Base-by-base conservation (phyloP, 2,888 invertebrate genomes). In the Alloplasta piceator region DNA sequence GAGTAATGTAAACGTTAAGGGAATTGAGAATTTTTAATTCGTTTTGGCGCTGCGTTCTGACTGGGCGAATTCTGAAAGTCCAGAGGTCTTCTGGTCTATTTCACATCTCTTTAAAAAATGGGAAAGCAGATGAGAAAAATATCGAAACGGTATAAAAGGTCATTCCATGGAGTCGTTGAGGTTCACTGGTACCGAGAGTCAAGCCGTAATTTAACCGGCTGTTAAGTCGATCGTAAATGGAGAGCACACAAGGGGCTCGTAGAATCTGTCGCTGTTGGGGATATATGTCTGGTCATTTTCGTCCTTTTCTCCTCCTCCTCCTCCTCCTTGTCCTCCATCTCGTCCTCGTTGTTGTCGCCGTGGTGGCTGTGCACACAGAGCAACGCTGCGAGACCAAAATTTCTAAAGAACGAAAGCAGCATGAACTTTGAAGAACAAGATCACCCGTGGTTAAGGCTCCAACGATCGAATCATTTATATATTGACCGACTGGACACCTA, bases 141-240 rank as follows among this genome's bases (percentile, higher is more conserved):
- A 55, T 52, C 41, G 16, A 48, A 68, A 48, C 6, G 10, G 52
- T 67, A 71, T 78, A 50, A 80, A 67, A 73, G 84, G 82, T 84
- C 77, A 76, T 66, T 76, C 46, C 80, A 43, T 46, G 66, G 75
- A 84, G 81, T 81, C 80, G 60, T 63, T 66, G 61, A 41, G 68
- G 64, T 83, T 82, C 77, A 74, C 52, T 61, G 76, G 74, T 79
- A 73, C 64, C 46, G 26, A 48, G 63, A 56, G 58, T 80, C 82
- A 79, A 84, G 74, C 86, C 86, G 87, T 88, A 88, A 87, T 88
- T 88, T 87, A 87, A 86, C 86, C 83, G 87, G 84, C 85, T 84
- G 88, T 88, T 87, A 87, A 87, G 87, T 82, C 85, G 87, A 85
- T 88, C 86, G 88, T 87, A 88, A 89, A 88, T 75, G 83, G 85